Conservation (phyloP, 1,140 invertebrate species). For the Lycorma delicatula region DNA sequence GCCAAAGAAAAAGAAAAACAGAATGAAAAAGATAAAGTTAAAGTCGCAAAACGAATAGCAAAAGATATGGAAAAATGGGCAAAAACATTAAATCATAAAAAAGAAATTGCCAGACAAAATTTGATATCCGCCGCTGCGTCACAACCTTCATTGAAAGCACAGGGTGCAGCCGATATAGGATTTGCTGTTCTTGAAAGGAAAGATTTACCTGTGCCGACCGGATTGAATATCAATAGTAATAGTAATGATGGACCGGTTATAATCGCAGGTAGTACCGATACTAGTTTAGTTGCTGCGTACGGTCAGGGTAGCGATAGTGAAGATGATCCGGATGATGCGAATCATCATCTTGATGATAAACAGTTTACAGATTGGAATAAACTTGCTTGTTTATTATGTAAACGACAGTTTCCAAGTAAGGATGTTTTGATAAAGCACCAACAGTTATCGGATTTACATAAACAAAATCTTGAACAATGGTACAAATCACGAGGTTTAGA, state of each 20-base stretch:
- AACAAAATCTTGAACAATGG: slow-evolving; percentile 76
- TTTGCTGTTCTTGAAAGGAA: slow-evolving; percentile 71
- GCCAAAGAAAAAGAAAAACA: slow-evolving; percentile 24
- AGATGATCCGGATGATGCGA: slow-evolving; percentile 39
- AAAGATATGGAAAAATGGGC: slow-evolving; percentile 97
- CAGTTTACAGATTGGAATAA: slow-evolving; percentile 72
- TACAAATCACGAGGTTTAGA: slow-evolving; percentile 46
- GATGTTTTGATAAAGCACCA: slow-evolving; percentile 87
- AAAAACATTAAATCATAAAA: slow-evolving; percentile 93
- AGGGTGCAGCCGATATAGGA: slow-evolving; percentile 79
- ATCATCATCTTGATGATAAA: slow-evolving; percentile 35
- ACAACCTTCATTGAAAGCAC: slow-evolving; percentile 29
- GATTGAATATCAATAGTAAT: too few relatives aligned
- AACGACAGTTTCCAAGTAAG: slow-evolving; percentile 83
- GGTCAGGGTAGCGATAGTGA: slow-evolving; percentile 59
- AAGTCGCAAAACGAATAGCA: slow-evolving; percentile 96
- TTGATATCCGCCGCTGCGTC: slow-evolving; percentile 46
- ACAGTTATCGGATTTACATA: slow-evolving; percentile 90
- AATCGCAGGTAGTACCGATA: not conserved
- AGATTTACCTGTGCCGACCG: slow-evolving; percentile 14
- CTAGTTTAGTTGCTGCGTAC: slow-evolving; percentile 62
- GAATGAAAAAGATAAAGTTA: slow-evolving; percentile 49
- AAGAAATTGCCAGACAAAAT: slow-evolving; percentile 68
- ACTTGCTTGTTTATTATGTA: slow-evolving; percentile 90
- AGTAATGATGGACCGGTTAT: not conserved